These are phyloP conservation scores for Ophthalmolycus amberensis DNA, from an alignment of 2,113 vertebrate genomes.

Conservation along the genomic window DNA sequence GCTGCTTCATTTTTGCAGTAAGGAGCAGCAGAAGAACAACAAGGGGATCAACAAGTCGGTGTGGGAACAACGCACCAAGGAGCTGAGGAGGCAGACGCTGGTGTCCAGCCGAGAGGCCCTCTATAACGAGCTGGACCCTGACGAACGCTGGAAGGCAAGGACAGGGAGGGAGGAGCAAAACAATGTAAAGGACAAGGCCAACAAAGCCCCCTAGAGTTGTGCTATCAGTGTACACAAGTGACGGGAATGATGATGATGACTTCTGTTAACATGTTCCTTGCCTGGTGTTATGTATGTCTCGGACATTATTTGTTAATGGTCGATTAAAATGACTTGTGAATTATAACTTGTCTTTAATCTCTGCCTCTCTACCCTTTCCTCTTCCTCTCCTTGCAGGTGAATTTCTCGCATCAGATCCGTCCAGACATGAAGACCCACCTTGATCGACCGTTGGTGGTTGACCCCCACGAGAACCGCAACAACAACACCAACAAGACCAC, in stretches of 20 bases:
- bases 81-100: conserved; percentile 93
- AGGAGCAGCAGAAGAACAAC: conserved; percentile 94
- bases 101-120: conserved; percentile 93
- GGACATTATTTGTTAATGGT: not conserved
- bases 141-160: conserved; percentile 92
- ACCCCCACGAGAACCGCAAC: conserved; percentile 96
- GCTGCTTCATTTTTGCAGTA: conserved; percentile 80
- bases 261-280: not conserved
- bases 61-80: conserved; percentile 95
- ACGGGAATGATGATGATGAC: conserved; percentile 44
- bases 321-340: not conserved
- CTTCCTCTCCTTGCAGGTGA: conserved; percentile 70
- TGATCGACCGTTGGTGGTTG: conserved; percentile 93
- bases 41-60: conserved; percentile 88
- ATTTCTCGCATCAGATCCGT: conserved; percentile 88
- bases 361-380: not conserved
- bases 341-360: not conserved
- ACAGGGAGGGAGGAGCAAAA: conserved; percentile 72
- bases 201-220: conserved; percentile 75
- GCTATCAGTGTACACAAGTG: conserved; percentile 81
- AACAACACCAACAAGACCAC: conserved; percentile 95
- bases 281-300: not conserved
- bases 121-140: conserved; percentile 91
- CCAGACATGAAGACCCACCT: conserved; percentile 94
- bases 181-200: conserved; percentile 82